Conservation (phyloP, 2,888 invertebrate species). For the Folsomia manolachei region DNA sequence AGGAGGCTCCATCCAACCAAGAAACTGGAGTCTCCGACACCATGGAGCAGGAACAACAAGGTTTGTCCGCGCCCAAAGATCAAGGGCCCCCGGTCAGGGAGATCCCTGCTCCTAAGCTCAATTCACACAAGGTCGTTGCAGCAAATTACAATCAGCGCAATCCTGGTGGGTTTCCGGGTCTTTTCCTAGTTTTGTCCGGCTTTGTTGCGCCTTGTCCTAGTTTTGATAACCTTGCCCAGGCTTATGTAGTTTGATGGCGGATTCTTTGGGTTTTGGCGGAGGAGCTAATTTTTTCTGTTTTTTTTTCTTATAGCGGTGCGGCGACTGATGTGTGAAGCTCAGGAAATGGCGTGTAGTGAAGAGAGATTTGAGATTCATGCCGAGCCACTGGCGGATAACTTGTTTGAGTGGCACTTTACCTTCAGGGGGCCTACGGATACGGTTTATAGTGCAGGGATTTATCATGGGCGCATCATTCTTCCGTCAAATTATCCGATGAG, state of each 20-base stretch:
- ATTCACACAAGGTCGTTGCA: not conserved
- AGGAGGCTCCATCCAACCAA: no score
- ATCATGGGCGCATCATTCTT: conserved; percentile 63
- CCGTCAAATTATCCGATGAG: conserved; percentile 97
- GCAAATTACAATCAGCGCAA: not conserved
- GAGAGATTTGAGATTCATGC: conserved; percentile 82
- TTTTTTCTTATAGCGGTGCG: conserved; percentile 70
- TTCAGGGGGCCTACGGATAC: conserved; percentile 83
- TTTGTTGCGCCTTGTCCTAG: no score
- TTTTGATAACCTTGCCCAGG: no score
- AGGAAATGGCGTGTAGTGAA: conserved; percentile 73
- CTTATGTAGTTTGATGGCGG: no score
- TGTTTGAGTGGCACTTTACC: conserved; percentile 98
- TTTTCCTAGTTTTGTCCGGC: not conserved
- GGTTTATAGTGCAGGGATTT: conserved; percentile 77
- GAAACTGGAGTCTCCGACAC: no score
- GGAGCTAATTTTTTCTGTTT: not conserved
- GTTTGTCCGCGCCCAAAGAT: no score
- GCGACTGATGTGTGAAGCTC: conserved; percentile 86
- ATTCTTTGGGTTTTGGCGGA: no score
- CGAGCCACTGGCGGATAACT: conserved; percentile 85
- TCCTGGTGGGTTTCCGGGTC: not conserved
- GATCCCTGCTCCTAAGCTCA: not conserved
- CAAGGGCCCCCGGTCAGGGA: not conserved
- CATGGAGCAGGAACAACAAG: no score